phyloP scores from a whole-genome alignment of 2,113 vertebrate species.

The Tetraodon nigroviridis region DNA sequence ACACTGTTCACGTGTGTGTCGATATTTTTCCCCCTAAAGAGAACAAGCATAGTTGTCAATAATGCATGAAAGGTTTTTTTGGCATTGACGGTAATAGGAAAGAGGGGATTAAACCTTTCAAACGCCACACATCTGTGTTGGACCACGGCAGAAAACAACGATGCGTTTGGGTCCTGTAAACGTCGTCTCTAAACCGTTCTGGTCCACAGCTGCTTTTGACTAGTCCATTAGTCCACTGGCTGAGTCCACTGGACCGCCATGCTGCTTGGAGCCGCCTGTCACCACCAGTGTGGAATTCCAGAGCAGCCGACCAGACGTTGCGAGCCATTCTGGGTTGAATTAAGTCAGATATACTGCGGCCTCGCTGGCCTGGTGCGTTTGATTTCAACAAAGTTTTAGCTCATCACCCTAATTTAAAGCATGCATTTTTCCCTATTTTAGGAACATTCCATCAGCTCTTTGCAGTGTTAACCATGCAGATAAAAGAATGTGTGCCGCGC shows the following conservation, averaged over 20 bases:
- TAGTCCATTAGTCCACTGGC: constrained; percentile 26
- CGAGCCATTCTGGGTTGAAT: constrained; percentile 55
- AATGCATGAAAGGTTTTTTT: too few relatives aligned
- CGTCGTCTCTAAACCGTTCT: constrained; percentile 1
- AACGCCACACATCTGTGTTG: background rate
- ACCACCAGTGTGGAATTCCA: constrained; percentile 35
- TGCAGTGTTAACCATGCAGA: constrained; percentile 4
- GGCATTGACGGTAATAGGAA: background rate
- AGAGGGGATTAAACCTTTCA: background rate
- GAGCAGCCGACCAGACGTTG: constrained; percentile 29
- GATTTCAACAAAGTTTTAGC: constrained; percentile 47
- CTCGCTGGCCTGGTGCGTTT: constrained; percentile 38
- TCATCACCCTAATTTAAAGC: constrained; percentile 52
- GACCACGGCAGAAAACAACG: too few relatives aligned
- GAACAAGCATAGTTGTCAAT: background rate
- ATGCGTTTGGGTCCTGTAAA: background rate
- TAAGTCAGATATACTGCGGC: constrained; percentile 44
- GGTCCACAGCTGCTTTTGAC: constrained; percentile 6
- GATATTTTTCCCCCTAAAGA: background rate
- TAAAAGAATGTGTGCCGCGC: constrained; percentile 5
- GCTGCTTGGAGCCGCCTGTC: constrained; percentile 37
- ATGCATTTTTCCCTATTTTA: background rate
- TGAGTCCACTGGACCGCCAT: constrained; percentile 24
- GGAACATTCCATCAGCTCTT: background rate
- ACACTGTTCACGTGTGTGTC: background rate